These are phyloP conservation scores for Nipponia nippon DNA, from an alignment of 2,113 vertebrate genomes.

Conservation along the genomic window DNA sequence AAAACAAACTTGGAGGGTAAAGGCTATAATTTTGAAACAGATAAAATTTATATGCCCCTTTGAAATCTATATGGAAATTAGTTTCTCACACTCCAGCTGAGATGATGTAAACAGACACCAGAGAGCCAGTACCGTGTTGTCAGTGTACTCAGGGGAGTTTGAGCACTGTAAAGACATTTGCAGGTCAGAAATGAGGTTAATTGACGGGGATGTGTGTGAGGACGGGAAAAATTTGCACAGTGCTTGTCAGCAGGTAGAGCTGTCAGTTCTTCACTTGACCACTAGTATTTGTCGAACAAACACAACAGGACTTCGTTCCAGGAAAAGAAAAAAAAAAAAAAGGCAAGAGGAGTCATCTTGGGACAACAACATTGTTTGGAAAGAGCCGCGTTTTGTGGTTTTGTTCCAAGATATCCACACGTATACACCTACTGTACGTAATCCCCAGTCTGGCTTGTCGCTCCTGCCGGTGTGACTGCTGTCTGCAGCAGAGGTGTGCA, in stretches of 20 bases:
- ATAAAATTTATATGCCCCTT: neutral
- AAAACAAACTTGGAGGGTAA: conserved; percentile 10
- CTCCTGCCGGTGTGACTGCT: neutral
- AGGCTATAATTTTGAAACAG: conserved; percentile 33
- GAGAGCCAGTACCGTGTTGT: neutral
- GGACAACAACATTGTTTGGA: neutral
- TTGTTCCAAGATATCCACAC: neutral
- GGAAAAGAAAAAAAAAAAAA: neutral
- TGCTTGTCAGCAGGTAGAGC: conserved; percentile 17
- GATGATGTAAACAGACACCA: neutral
- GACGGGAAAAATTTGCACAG: conserved; percentile 31
- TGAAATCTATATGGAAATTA: conserved; percentile 12
- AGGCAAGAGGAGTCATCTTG: neutral
- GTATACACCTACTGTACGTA: neutral
- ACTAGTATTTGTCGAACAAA: conserved; percentile 10
- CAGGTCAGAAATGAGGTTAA: conserved; percentile 62
- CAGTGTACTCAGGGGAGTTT: neutral
- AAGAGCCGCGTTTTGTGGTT: neutral
- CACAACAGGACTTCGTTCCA: neutral
- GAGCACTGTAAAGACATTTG: conserved; percentile 38
- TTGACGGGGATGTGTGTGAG: conserved; percentile 32
- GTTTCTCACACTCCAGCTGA: neutral
- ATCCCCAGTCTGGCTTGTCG: neutral
- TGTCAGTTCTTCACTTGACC: conserved; percentile 18
- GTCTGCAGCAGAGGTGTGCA: neutral